Base-by-base conservation (phyloP, 2,888 invertebrate species). In the Meteorus cinctellus region DNA sequence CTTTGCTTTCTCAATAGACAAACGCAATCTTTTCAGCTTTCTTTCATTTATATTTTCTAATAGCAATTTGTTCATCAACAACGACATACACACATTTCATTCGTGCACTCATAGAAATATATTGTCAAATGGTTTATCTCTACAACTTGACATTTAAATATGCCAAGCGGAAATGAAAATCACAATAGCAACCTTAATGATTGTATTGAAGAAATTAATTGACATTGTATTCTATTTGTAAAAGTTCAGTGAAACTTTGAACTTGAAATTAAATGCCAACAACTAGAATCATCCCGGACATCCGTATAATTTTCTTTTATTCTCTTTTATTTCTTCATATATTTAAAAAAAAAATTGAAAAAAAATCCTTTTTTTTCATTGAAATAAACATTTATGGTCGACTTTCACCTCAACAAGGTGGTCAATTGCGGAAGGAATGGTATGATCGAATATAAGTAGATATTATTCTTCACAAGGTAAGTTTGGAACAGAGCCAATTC, bases 321-420 rank as follows among this genome's bases (percentile, higher is more conserved):
- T 59, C 31, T 34, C 55, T 69, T 72, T 24, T 41, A 63, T 59
- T 31, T 62, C 59, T 36, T 36, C n/a, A 27, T 8, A 19, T 31
- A 55, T 27, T 5, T 29, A 51, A 51, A 31, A 31, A 8, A 41
- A 41, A 41, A 41, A 41, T 5, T 12, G 8, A 41, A 41, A 41
- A 41, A 41, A 59, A n/a, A 48, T 55, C 19, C 27, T 34, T 69
- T 31, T 48, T 48, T 48, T 45, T 31, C 65, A 8, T 10, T 31
- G 41, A 71, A 62, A 36, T 45, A 48, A 62, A 41, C 31, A 31
- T 48, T 68, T 68, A 74, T 68, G 62, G 48, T 48, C 34, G 45
- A 71, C 75, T 75, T 75, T 75, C 75, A 75, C 74, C 62, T 27
- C 48, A 55, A 55, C 55, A 66, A 66, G 41, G 66, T 45, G 66